These are phyloP conservation scores for Amphiprion percula DNA, from an alignment of 2,113 vertebrate species.

Conservation along the genomic window DNA sequence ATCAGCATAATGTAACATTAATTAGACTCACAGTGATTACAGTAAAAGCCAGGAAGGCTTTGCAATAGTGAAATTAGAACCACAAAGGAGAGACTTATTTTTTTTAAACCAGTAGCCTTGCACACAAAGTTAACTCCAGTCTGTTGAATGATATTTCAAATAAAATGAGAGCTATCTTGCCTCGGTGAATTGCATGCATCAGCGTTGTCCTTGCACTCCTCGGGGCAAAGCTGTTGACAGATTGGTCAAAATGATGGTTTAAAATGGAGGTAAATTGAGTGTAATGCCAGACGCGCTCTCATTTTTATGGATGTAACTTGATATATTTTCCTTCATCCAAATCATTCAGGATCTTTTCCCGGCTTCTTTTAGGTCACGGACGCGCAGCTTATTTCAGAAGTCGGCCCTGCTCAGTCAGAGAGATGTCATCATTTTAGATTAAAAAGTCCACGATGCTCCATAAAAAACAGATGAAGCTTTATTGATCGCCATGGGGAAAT, in stretches of 20 bases:
- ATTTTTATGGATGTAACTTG: slow-evolving; percentile 40
- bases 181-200: slow-evolving; percentile 33
- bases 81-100: slow-evolving; percentile 20
- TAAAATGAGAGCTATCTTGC: slow-evolving; percentile 31
- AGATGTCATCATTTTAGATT: slow-evolving; percentile 53
- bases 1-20: slow-evolving; percentile 67
- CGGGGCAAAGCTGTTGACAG: slow-evolving; percentile 41
- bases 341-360: slow-evolving; percentile 10
- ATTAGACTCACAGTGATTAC: slow-evolving; percentile 65
- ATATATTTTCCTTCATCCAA: slow-evolving; percentile 46
- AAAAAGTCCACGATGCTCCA: slow-evolving; percentile 51
- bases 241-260: slow-evolving; percentile 50
- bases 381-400: slow-evolving; percentile 9
- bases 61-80: slow-evolving; percentile 9
- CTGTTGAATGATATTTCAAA: slow-evolving; percentile 32
- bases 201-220: slow-evolving; percentile 50
- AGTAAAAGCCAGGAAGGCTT: slow-evolving; percentile 21
- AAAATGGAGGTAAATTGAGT: slow-evolving; percentile 45
- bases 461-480: slow-evolving; percentile 43
- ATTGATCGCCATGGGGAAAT: slow-evolving; percentile 50
- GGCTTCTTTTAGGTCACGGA: not conserved
- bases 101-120: not conserved
- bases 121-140: not conserved
- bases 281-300: slow-evolving; percentile 32
- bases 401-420: slow-evolving; percentile 25